Evolutionary conservation across 2,888 invertebrate species (phyloP), one percentile per base, ranked within the genome.

Genomic region (Pterostichus niger): DNA sequence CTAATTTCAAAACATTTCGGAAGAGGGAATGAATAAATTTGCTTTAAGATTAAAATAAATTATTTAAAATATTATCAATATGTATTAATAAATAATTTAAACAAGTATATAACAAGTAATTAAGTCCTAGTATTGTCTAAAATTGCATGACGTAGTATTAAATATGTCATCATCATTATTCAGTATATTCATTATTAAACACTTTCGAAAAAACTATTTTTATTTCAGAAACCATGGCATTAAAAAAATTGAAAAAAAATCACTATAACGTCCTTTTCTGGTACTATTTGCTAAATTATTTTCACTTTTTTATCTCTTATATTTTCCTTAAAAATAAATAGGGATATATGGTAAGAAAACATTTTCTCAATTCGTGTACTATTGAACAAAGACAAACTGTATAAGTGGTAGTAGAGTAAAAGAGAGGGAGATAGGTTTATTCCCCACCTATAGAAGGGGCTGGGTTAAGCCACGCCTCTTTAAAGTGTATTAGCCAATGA

Each of bases 211-310:
- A 7, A 49, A 49, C 13, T n/a, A 52, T 75, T 75, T 54, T 17
- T 73, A 33, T 68, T 33, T 73, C 33, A 1, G 11, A 56, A 73
- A 81, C 54, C 24, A 81, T 11, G 0, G 10, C 1, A n/a, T 5
- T 6, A 17, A 81, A 56, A 81, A 81, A 52, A 24, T 44, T 56
- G 73, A 56, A 81, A 81, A 81, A 73, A 73, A 11, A 56, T 9
- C 11, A n/a, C 1, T 9, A 49, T 17, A 40, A 35, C 24, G 56
- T 56, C 81, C 81, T 81, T 81, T 73, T 81, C n/a, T 6, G 73
- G 17, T 54, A 71, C 35, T 33, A 7, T 1, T 10, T 17, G 7
- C 56, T 6, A 3, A 24, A 17, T 52, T 56, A 31, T 56, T 73
- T 56, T 81, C 44, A 73, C 6, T 54, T 17, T 73, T 81, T 24